Base-by-base conservation (phyloP, 2,888 invertebrate species). In the Metallyticus violacea region DNA sequence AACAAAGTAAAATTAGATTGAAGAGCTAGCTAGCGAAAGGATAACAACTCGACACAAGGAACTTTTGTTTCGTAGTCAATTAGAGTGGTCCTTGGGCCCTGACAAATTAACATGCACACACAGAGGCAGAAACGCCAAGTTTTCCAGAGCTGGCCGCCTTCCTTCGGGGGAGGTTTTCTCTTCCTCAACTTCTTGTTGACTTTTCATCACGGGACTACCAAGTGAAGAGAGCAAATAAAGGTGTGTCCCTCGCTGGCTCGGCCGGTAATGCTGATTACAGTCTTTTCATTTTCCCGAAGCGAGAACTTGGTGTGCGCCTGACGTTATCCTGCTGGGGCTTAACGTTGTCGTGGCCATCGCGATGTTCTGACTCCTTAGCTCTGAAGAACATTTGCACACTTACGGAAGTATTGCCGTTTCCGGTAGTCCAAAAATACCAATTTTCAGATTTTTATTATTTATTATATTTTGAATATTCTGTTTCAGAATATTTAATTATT, bases 211-310 rank as follows among this genome's bases (percentile, higher is more conserved):
- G 83, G 76, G 76, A 83, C 28, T 27, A 40, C 77, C 83, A 77
- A 62, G 40, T 62, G 40, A 62, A 62, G 83, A 83, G 29, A 77
- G 77, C 83, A 83, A 83, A 83, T 83, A 83, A 83, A 83, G 83
- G 83, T 83, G 83, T 83, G 83, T 83, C 83, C 77, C 28, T 83
- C 25, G 77, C 77, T 77, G 28, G 83, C 83, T 83, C 26, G 40
- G 76, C 76, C 77, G 76, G 27, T 83, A 77, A 83, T 62, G 83
- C 29, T 83, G 77, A 83, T 83, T 83, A 83, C 77, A 29, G 22
- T 28, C n/a, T 83, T 83, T 77, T 77, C 27, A 77, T 77, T 77
- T 83, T n/a, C 83, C 77, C 7, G 77, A 83, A 77, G 40, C 40
- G 40, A 62, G 40, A 62, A 62, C 40, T 62, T 62, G 40, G 40